Percentiles rank a stretch among this genome's conserved stretches.
Conservation (phyloP, 2,797 vertebrate genomes). For the Sibirionetta formosa region DNA sequence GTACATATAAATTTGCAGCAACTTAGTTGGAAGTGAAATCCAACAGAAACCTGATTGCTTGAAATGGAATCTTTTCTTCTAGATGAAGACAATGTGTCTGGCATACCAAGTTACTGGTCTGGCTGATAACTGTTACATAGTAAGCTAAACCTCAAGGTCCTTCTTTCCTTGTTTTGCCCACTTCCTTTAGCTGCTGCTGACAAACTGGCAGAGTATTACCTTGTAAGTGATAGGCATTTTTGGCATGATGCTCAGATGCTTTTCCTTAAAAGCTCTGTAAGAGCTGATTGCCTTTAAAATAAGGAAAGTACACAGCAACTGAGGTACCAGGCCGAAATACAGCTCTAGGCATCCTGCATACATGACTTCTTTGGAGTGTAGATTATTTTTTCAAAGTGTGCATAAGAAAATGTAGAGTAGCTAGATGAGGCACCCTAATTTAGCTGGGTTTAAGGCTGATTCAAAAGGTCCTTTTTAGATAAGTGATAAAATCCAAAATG, state of each 20-base stretch:
- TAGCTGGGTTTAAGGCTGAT: neutral
- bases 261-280: neutral
- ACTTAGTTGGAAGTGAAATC: neutral
- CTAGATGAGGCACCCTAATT: neutral
- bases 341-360: neutral
- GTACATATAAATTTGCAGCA: neutral
- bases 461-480: neutral
- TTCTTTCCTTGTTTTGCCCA: neutral
- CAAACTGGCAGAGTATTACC: neutral
- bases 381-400: neutral
- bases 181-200: neutral
- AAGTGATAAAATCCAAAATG: neutral
- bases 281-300: neutral
- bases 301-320: neutral
- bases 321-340: neutral
- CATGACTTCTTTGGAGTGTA: fast-evolving
- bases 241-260: neutral
- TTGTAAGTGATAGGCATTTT: neutral
- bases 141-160: neutral
- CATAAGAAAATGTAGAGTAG: neutral
- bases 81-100: neutral
- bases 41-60: neutral
- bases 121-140: neutral
- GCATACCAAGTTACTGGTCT: neutral
- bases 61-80: neutral